Base-by-base conservation (phyloP, 92 coral and sea anemone species). In the Pocillopora grandis region DNA sequence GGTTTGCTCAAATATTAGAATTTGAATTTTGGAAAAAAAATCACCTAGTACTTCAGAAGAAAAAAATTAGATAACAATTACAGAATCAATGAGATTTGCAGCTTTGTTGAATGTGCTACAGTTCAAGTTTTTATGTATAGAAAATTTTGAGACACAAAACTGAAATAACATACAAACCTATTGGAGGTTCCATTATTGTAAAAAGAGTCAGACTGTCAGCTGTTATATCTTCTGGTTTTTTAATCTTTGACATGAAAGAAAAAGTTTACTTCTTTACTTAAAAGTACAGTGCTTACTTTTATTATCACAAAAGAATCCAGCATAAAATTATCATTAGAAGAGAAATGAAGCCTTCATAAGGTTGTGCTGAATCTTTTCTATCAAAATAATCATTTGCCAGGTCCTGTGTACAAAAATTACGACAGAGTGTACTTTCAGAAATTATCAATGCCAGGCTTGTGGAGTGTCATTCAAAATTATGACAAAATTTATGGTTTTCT, bases 161-260 rank as follows among this genome's bases (percentile, higher is more conserved):
- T 2, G 5, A 35, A 19, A 1, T 8, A 2, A 81, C 19, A 57
- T 2, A 77, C 91, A 75, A 74, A 92, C 98, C 98, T 76, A 93
- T 80, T 10, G 92, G 90, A 68, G 98, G 98, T 42, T 90, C 93
- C 78, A 93, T 88, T 71, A 96, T 15, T 10, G 98, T 88, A 64
- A 96, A 96, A 42, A 96, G 83, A 15, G 93, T 85, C 55, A 96
- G 86, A 92, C 98, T 96, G 77, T 96, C 98, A 76, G 94, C 88
- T 20, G 95, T 92, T 13, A 96, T 92, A 72, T 96, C 98, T 48
- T 94, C 91, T 21, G 98, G 78, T 66, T 79, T 87, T n/a, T 90
- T 88, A 37, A 96, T 87, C 98, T 96, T 37, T 11, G 59, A 68
- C 65, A 48, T 62, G 75, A 35, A 36, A 70, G 12, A 23, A 49